Percentiles rank a stretch among this genome's conserved stretches.
Conservation (phyloP, 1,140 invertebrate species). For the Steinernema khuongi region DNA sequence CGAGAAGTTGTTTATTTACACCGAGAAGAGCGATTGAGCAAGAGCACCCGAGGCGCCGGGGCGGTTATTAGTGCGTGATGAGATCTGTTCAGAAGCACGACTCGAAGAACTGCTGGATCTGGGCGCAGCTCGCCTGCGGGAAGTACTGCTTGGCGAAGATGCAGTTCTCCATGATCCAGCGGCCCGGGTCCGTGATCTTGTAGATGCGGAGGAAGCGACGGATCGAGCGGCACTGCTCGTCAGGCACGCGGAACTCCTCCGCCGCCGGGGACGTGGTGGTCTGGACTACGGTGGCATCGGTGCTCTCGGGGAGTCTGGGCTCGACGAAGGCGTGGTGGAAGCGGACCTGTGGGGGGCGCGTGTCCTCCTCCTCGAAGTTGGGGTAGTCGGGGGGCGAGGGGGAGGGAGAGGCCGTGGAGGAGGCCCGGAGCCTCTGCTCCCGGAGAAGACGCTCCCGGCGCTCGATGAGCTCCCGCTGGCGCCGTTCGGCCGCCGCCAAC, state of each 20-base stretch:
- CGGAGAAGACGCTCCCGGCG: neutral
- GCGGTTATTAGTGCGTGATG: no score
- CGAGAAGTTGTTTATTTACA: conserved; percentile 4
- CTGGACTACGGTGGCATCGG: no score
- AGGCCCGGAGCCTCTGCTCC: neutral
- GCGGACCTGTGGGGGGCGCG: neutral
- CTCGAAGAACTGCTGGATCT: conserved; percentile 13
- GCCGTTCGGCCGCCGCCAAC: neutral
- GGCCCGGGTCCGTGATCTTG: neutral
- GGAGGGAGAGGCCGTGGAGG: neutral
- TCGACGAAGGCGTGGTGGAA: neutral
- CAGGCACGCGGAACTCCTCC: neutral
- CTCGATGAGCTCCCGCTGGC: neutral
- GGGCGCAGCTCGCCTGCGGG: neutral
- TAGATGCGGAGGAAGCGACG: neutral
- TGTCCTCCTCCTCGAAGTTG: neutral
- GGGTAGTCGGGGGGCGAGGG: conserved; percentile 2
- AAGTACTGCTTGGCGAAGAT: conserved; percentile 1
- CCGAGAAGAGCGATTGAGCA: neutral
- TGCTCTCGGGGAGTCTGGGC: neutral
- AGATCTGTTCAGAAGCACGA: conserved; percentile 9
- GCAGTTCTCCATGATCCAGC: neutral
- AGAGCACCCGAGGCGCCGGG: no score
- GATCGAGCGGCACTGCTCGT: neutral
- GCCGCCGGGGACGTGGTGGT: neutral